phyloP scores from a whole-genome alignment of 2,797 vertebrate species.

The Gadopsis marmoratus region DNA sequence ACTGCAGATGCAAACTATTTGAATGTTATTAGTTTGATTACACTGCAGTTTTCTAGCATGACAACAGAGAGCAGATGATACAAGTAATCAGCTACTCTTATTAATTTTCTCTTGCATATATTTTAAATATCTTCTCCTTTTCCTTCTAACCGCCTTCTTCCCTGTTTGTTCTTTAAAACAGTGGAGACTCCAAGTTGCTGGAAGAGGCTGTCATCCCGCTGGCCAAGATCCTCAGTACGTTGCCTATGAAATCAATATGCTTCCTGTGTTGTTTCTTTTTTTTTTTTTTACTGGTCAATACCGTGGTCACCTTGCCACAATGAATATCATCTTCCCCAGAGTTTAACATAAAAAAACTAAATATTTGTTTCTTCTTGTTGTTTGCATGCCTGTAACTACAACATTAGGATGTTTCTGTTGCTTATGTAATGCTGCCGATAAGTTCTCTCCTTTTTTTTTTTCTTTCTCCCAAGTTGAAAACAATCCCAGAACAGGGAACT shows the following conservation, averaged over 20 bases:
- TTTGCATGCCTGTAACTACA: not conserved
- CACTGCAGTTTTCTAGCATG: not conserved
- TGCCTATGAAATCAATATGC: not conserved
- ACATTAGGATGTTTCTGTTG: slow-evolving; percentile 9
- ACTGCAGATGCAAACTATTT: not conserved
- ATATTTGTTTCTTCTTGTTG: not conserved
- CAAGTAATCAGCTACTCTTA: not conserved
- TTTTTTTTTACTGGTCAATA: not conserved
- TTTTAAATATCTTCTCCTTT: slow-evolving; percentile 1
- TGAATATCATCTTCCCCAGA: not conserved
- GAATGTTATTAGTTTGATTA: not conserved
- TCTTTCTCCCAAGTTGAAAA: slow-evolving; percentile 89
- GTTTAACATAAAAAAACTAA: too few relatives aligned
- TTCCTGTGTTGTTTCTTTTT: not conserved
- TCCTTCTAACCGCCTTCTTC: slow-evolving; percentile 32
- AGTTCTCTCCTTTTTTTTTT: slow-evolving; percentile 2
- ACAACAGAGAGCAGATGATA: slow-evolving; percentile 30
- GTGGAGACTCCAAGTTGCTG: slow-evolving; percentile 92
- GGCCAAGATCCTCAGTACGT: slow-evolving; percentile 94
- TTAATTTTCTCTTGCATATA: slow-evolving; percentile 3
- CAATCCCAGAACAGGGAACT: slow-evolving; percentile 96
- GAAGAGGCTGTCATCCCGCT: slow-evolving; percentile 94
- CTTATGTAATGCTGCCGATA: slow-evolving; percentile 20
- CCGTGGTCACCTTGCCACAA: not conserved
- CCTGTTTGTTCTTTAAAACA: slow-evolving; percentile 64